Conservation (phyloP, 1,140 invertebrate genomes). For the Diuraphis noxia region DNA sequence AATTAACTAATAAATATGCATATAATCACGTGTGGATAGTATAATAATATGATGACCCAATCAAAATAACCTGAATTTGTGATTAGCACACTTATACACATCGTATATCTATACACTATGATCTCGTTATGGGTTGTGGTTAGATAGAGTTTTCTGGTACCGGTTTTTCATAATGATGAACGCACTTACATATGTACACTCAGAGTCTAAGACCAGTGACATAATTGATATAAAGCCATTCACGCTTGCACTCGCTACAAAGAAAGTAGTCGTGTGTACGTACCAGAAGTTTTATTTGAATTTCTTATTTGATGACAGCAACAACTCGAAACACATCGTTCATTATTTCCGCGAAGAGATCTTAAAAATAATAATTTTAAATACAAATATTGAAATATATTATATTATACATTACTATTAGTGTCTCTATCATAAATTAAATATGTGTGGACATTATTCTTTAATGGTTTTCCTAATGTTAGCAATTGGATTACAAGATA, state of each 20-base stretch:
- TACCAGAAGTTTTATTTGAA: neutral
- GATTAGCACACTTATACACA: neutral
- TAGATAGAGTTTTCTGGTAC: constrained; percentile 29
- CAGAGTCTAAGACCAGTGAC: neutral
- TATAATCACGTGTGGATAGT: neutral
- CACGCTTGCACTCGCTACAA: neutral
- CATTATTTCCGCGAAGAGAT: neutral
- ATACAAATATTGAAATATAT: neutral
- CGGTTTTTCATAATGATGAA: constrained; percentile 49
- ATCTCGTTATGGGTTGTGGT: constrained; percentile 45
- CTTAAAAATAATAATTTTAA: neutral
- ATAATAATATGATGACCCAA: constrained; percentile 41
- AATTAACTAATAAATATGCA: neutral
- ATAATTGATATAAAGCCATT: constrained; percentile 41
- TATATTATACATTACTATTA: neutral
- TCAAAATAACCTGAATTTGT: constrained; percentile 45
- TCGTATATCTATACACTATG: neutral
- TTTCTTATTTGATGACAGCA: neutral
- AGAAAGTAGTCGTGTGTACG: constrained; percentile 13
- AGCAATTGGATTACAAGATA: neutral
- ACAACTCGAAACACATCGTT: neutral
- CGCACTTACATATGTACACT: neutral
- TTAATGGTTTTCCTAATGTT: neutral
- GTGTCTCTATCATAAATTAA: neutral
- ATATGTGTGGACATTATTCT: constrained; percentile 24